phyloP scores from a whole-genome alignment of 2,797 vertebrate species.

The Melanogrammus aeglefinus region DNA sequence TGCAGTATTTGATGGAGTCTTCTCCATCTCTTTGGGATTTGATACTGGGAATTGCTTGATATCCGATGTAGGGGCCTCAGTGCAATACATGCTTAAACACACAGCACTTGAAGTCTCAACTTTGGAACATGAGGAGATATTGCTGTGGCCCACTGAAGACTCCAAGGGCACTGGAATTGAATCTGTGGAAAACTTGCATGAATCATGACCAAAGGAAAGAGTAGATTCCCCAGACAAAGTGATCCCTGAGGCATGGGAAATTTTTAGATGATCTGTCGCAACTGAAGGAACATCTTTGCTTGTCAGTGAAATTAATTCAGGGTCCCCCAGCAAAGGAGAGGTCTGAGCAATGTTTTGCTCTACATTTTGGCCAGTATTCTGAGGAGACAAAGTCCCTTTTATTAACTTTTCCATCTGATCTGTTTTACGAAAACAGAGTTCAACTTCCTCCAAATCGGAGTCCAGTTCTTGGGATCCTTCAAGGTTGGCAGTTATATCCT shows the following conservation, averaged over 20 bases:
- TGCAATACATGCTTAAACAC: conserved; percentile 25
- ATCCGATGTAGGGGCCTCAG: conserved; percentile 20
- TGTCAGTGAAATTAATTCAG: conserved; percentile 27
- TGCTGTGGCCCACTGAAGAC: conserved; percentile 19
- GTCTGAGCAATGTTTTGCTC: conserved; percentile 28
- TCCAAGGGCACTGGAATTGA: conserved; percentile 23
- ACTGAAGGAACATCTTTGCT: conserved; percentile 17
- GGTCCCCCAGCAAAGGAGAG: conserved; percentile 30
- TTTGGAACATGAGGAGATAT: conserved; percentile 34
- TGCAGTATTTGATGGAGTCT: conserved; percentile 36
- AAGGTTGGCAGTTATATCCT: conserved; percentile 22
- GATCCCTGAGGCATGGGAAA: conserved; percentile 23
- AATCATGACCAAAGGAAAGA: conserved; percentile 15
- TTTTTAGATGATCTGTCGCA: not conserved
- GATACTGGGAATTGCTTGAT: conserved; percentile 17
- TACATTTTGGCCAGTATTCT: conserved; percentile 6
- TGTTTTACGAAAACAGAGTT: conserved; percentile 71
- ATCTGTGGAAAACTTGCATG: conserved; percentile 25
- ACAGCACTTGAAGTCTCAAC: conserved; percentile 24
- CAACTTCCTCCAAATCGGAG: conserved; percentile 83
- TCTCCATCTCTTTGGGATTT: conserved; percentile 35
- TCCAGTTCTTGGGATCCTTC: conserved; percentile 47
- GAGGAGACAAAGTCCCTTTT: conserved; percentile 17
- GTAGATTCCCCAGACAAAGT: conserved; percentile 16
- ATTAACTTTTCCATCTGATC: conserved; percentile 22